Evolutionary conservation across 1,140 invertebrate species (phyloP).

Genomic region (Manduca sexta): DNA sequence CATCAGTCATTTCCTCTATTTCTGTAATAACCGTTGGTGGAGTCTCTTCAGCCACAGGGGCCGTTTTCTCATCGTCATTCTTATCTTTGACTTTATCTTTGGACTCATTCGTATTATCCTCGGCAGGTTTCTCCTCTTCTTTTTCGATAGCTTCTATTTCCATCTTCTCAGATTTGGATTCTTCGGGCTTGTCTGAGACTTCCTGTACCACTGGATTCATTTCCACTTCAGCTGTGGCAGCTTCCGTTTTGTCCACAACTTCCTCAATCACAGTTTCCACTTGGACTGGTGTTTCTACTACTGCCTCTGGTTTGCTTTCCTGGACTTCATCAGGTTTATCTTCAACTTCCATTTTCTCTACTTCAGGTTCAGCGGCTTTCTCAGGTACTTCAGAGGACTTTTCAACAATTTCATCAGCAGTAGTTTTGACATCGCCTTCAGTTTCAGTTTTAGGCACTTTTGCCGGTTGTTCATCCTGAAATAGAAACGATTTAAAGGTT

Average conservation of each 20-base stretch:
- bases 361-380: conserved; percentile 11
- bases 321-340: conserved; percentile 15
- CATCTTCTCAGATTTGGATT: conserved; percentile 16
- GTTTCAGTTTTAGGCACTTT: conserved; percentile 58
- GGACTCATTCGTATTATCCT: no score
- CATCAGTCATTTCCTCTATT: conserved; percentile 47
- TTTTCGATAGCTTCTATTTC: conserved; percentile 22
- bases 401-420: conserved; percentile 8
- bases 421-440: background rate
- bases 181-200: conserved; percentile 24
- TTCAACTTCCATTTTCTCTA: conserved; percentile 53
- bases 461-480: conserved; percentile 56
- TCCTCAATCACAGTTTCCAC: conserved; percentile 36
- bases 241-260: conserved; percentile 33
- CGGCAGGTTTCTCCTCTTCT: background rate
- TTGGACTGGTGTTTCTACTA: conserved; percentile 10
- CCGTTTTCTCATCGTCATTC: conserved; percentile 8
- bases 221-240: conserved; percentile 21
- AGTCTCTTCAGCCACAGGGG: conserved; percentile 38
- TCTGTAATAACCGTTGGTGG: conserved; percentile 41
- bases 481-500: conserved; percentile 7
- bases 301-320: conserved; percentile 1
- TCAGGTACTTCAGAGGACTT: conserved; percentile 1
- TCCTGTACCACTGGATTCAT: conserved; percentile 34
- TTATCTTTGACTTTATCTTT: conserved; percentile 8